Evolutionary conservation across 2,797 vertebrate species (phyloP).

Genomic region (Bradypus variegatus): DNA sequence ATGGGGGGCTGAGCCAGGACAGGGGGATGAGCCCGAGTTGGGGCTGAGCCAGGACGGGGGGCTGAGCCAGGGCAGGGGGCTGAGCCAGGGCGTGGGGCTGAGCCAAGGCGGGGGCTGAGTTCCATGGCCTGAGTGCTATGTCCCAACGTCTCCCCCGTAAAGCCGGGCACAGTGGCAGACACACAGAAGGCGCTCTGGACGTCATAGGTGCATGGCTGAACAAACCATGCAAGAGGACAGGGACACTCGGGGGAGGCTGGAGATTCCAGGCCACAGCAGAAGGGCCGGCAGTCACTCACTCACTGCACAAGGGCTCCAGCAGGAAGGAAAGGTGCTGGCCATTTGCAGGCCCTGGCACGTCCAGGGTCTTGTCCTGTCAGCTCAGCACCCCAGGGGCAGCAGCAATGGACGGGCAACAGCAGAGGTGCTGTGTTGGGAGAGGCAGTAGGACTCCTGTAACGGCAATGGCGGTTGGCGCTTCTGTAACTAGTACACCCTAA

Average conservation of each 20-base stretch:
- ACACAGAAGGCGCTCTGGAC: neutral
- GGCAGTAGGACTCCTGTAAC: neutral
- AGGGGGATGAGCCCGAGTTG: too few species aligned
- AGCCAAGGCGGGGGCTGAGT: too few species aligned
- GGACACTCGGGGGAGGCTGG: too few species aligned
- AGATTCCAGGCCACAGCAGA: too few species aligned
- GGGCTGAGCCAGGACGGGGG: too few species aligned
- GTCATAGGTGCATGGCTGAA: neutral
- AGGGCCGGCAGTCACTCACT: neutral
- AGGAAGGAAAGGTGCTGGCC: neutral
- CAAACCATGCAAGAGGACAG: neutral
- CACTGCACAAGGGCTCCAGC: neutral
- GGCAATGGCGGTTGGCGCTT: neutral
- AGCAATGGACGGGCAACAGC: neutral
- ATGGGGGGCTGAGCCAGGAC: too few species aligned
- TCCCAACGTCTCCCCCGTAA: neutral
- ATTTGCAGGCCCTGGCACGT: neutral
- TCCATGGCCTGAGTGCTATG: neutral
- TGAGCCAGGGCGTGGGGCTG: too few species aligned
- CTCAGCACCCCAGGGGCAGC: neutral
- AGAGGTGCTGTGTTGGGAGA: accelerated
- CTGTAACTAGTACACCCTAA: neutral
- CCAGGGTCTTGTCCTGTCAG: neutral
- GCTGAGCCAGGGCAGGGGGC: too few species aligned
- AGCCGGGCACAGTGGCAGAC: neutral